Percentiles rank a stretch among this genome's conserved stretches.
phyloP scores from a whole-genome alignment of 2,888 invertebrate genomes.

The Sminthurinus aureus region DNA sequence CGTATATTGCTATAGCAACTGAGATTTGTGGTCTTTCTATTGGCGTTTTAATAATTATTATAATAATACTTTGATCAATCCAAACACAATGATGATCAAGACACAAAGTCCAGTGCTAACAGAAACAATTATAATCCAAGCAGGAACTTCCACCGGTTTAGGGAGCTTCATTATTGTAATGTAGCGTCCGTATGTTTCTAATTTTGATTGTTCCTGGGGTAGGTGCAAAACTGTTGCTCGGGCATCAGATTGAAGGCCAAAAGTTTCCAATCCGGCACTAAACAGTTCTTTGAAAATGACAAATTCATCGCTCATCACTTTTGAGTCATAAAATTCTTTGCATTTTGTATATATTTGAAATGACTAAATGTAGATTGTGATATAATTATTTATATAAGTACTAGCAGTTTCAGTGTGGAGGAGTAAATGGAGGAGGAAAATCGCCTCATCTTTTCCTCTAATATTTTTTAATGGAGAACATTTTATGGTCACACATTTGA shows the following conservation, averaged over 20 bases:
- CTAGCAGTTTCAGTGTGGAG: background rate
- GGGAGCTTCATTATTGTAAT: background rate
- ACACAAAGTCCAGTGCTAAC: background rate
- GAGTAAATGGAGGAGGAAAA: background rate
- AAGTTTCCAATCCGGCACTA: too few relatives aligned
- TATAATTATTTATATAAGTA: background rate
- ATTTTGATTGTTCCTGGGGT: background rate
- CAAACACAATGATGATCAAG: background rate
- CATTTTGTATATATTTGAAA: too few relatives aligned
- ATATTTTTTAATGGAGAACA: background rate
- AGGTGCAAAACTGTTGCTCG: background rate
- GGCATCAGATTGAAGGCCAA: background rate
- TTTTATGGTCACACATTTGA: background rate
- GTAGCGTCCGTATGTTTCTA: background rate
- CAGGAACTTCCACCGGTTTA: background rate
- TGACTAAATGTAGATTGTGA: too few relatives aligned
- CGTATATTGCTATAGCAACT: too few relatives aligned
- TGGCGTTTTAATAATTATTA: too few relatives aligned
- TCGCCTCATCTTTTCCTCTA: background rate
- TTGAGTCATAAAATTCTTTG: too few relatives aligned
- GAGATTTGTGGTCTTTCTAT: too few relatives aligned
- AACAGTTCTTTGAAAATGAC: too few relatives aligned
- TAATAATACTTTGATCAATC: background rate
- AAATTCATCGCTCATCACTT: too few relatives aligned
- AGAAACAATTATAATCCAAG: constrained; percentile 15